Evolutionary conservation across 2,888 invertebrate species (phyloP).

Genomic region (Hipparchia semele): DNA sequence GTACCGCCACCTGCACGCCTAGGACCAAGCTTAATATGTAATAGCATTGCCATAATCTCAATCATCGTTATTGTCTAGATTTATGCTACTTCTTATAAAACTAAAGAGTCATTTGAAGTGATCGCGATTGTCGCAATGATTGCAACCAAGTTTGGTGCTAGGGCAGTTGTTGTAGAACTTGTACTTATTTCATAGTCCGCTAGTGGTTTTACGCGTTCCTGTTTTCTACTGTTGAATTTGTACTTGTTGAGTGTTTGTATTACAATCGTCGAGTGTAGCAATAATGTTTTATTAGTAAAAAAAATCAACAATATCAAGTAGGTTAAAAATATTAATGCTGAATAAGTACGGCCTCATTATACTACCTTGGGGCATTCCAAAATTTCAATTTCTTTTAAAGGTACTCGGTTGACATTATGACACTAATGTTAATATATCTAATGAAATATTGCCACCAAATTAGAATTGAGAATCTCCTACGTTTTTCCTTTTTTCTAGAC

Average conservation of each 20-base stretch:
- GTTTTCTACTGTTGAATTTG: conserved; percentile 26
- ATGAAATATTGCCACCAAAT: neutral
- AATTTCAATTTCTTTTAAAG: neutral
- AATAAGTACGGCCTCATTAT: neutral
- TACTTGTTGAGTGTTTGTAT: conserved; percentile 23
- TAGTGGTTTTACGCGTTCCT: conserved; percentile 31
- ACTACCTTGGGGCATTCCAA: conserved; percentile 5
- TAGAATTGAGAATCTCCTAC: conserved; percentile 12
- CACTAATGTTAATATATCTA: neutral
- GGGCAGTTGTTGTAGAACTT: conserved; percentile 14
- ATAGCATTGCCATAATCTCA: neutral
- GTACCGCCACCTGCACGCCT: conserved; percentile 13
- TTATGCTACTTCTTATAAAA: too few species aligned
- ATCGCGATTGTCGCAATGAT: neutral
- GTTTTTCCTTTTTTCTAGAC: neutral
- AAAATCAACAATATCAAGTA: neutral
- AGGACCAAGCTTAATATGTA: conserved; percentile 2
- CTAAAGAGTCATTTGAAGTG: too few species aligned
- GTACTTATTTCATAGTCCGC: conserved; percentile 32
- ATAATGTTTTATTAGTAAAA: conserved; percentile 4
- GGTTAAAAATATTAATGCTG: neutral
- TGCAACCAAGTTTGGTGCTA: neutral
- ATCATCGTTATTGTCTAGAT: neutral
- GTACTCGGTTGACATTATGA: neutral
- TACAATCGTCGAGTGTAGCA: neutral